These are phyloP conservation scores for Kryptolebias marmoratus DNA, from an alignment of 2,113 vertebrate species.

Conservation along the genomic window DNA sequence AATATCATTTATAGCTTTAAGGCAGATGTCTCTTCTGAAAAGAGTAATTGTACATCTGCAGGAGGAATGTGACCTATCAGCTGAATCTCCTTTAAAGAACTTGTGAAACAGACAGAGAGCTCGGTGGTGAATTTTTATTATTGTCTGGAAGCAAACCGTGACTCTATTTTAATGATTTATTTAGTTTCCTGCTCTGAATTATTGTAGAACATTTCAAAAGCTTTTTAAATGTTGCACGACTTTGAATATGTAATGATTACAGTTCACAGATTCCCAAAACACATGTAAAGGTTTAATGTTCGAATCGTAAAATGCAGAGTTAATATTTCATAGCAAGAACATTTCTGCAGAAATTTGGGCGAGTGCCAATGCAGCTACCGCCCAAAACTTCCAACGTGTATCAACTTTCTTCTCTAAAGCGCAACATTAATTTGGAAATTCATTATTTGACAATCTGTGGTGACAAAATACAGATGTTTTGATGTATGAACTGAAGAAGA, in stretches of 20 bases:
- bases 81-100: constrained; percentile 42
- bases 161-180: neutral
- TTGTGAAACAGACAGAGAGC: neutral
- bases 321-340: neutral
- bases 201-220: constrained; percentile 18
- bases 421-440: no score
- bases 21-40: constrained; percentile 56
- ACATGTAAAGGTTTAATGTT: constrained; percentile 24
- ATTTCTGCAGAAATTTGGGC: no score
- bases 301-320: constrained; percentile 17
- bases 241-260: constrained; percentile 42
- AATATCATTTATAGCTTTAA: constrained; percentile 69
- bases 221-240: constrained; percentile 20
- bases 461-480: no score
- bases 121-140: constrained; percentile 3
- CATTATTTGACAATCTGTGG: no score
- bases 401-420: no score
- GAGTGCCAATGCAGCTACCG: no score
- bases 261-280: constrained; percentile 28
- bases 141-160: constrained; percentile 13
- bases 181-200: neutral
- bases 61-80: constrained; percentile 51
- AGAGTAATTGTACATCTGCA: constrained; percentile 46
- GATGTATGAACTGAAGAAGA: no score
- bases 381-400: no score